Evolutionary conservation across 2,888 invertebrate species (phyloP), one percentile per base, ranked within the genome.

Genomic region (Norana najaformis): DNA sequence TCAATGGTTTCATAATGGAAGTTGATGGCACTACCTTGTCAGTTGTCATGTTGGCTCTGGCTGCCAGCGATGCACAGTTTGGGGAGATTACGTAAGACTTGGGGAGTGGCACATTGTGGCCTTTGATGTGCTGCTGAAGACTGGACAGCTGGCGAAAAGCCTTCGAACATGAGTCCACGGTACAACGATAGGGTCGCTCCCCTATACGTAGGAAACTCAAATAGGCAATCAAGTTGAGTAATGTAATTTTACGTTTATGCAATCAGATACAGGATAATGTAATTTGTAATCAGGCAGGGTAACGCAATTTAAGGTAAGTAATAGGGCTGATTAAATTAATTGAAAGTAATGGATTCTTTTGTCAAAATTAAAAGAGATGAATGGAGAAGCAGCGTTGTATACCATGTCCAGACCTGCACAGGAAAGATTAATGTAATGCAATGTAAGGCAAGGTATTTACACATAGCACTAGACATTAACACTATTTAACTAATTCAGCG

Each of bases 71-170:
- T n/a, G 90, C n/a, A 83, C 89, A 89, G 69, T 88, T 83, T 69
- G 69, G 69, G 38, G 89, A 83, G 89, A 89, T 89, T 38, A 83
- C n/a, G 89, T 89, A 89, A 83, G 89, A 89, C 89, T 89, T 89
- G 89, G 89, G 89, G 38, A 89, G 83, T n/a, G 89, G 89, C 6
- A 89, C 69, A 69, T 89, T 89, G 95, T 99, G 99, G 92, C 99
- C 99, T 94, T 99, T 97, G 95, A 99, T 98, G 96, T 99, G 99
- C 95, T 99, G 99, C 96, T 99, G 99, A 92, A 99, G 97, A 95
- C 99, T 99, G 92, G 98, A 98, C 93, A 99, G 96, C 96, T 99
- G 99, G 91, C 99, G 99, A 96, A 99, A 99, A 96, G 94, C 93
- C 89, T 94, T 93, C 91, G 94, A 94, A 92, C 95, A 95, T 90